Conservation (phyloP, 2,888 invertebrate genomes). For the Lasioglossum zephyrum region DNA sequence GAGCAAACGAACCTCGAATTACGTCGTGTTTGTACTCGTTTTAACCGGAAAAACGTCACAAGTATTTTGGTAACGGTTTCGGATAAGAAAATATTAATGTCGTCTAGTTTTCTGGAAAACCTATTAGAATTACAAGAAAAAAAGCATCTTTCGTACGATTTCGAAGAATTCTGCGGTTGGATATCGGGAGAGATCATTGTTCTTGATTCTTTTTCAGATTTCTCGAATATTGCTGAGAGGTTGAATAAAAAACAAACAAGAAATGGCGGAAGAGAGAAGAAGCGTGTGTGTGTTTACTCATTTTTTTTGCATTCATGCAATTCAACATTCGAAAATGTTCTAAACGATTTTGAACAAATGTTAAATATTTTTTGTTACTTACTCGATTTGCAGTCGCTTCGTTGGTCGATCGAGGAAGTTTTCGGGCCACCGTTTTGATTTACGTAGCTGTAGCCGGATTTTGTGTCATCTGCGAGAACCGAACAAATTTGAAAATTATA, state of each 20-base stretch:
- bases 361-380: constrained; percentile 45
- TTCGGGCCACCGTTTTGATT: constrained; percentile 80
- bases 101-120: too few relatives aligned
- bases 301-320: constrained; percentile 57
- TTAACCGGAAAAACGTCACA: too few relatives aligned
- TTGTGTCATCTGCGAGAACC: constrained; percentile 80
- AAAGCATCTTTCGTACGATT: too few relatives aligned
- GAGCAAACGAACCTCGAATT: too few relatives aligned
- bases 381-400: constrained; percentile 68
- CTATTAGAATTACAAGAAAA: too few relatives aligned
- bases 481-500: background rate
- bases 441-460: constrained; percentile 73
- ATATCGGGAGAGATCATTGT: too few relatives aligned
- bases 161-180: too few relatives aligned
- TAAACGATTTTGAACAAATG: background rate
- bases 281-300: background rate
- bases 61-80: too few relatives aligned
- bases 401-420: constrained; percentile 62
- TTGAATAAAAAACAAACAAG: background rate
- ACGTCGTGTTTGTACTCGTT: too few relatives aligned
- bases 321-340: constrained; percentile 54
- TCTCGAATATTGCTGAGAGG: too few relatives aligned
- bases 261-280: constrained; percentile 36
- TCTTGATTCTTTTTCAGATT: too few relatives aligned
- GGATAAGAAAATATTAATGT: too few relatives aligned